Base-by-base conservation (phyloP, 53 echinoderm and acorn worm species). In the Henricia sp. region DNA sequence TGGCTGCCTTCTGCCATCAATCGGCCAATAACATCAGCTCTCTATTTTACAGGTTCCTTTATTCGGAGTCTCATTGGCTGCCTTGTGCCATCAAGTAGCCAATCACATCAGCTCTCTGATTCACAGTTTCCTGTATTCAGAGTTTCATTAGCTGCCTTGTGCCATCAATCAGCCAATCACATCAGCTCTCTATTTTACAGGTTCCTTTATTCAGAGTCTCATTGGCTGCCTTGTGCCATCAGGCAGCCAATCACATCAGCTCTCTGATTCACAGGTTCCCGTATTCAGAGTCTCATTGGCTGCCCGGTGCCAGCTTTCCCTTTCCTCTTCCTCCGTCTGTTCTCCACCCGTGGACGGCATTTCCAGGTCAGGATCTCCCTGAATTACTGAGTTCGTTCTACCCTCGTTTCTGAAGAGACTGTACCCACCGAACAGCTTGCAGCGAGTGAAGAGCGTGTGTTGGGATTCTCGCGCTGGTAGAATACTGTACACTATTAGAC, bases 401-500 rank as follows among this genome's bases (percentile, higher is more conserved):
- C 16, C 20, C 16, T 80, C 46, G 41, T 86, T 35, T 27, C 52
- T 74, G 76, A 86, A 86, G 21, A 76, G 40, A 17, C 37, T 67
- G 68, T 86, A 86, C 11, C 86, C 37, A 50, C 77, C 83, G 68
- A 93, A 88, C 33, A 87, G 68, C 43, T 77, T 87, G 85, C 84
- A 93, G 16, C 54, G 23, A 25, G 80, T n/a, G 13, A 70, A 53
- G 0, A 70, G 13, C 10, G 17, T 70, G 46, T 70, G 70, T 13
- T 70, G 70, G 70, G 43, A 73, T 17, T 90, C 88, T 28, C 77
- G 74, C 1, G 97, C 90, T 33, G 88, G 83, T 51, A 65, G 72
- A 11, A 97, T 52, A 32, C 92, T 82, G 74, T 95, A 97, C 13
- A 92, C 34, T 27, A 97, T 27, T 17, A 97, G 80, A 26, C 97